A percentile compares a stretch with the other conserved stretches of the same genome.
Evolutionary conservation across 2,888 invertebrate genomes (phyloP).

Genomic region (Calliopum simillimum): DNA sequence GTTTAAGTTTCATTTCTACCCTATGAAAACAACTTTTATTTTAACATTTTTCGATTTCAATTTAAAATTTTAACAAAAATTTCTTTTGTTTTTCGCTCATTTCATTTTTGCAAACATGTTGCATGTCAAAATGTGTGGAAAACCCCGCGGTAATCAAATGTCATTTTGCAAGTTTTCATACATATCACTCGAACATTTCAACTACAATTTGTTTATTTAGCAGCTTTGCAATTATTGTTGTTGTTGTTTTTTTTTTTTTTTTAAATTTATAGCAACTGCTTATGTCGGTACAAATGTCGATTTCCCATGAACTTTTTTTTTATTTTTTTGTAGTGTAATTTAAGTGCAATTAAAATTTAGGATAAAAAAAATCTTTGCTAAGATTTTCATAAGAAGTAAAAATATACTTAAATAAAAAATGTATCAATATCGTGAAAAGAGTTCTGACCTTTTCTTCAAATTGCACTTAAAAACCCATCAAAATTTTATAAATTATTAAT

Average conservation of each 20-base stretch:
- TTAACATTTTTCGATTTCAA: no score
- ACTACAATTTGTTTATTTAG: conserved; percentile 5
- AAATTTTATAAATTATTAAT: no score
- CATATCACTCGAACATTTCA: conserved; percentile 6
- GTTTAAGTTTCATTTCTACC: no score
- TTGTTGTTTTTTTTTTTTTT: background rate
- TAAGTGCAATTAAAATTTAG: no score
- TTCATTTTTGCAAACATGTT: background rate
- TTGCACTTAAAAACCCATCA: background rate
- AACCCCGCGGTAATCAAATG: conserved; percentile 21
- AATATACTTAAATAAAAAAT: no score
- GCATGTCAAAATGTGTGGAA: background rate
- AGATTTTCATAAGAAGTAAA: no score
- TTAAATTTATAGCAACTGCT: background rate
- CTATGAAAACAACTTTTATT: no score
- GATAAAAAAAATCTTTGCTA: no score
- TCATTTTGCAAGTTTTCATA: conserved; percentile 22
- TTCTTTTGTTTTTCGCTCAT: background rate
- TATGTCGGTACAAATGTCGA: conserved; percentile 19
- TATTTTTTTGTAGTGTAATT: background rate
- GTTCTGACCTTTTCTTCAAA: background rate
- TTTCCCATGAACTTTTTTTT: conserved; percentile 9
- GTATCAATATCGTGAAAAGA: background rate
- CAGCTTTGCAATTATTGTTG: background rate
- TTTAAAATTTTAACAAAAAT: no score